phyloP scores from a whole-genome alignment of 2,113 vertebrate genomes.

The Hippoglossus stenolepis region DNA sequence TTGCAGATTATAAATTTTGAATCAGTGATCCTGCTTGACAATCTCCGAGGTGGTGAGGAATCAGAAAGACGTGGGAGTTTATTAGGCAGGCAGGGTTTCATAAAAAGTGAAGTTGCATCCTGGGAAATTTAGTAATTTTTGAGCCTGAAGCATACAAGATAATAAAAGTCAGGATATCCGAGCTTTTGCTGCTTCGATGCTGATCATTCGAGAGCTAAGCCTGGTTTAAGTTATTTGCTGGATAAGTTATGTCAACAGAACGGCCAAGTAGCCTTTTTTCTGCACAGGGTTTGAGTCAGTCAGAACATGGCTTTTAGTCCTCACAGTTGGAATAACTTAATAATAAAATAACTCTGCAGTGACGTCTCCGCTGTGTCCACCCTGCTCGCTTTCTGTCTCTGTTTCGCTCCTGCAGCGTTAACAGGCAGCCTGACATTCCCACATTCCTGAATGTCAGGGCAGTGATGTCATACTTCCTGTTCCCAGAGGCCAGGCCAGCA shows the following conservation, averaged over 20 bases:
- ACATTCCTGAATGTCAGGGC: slow-evolving; percentile 79
- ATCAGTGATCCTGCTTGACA: background rate
- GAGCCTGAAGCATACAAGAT: background rate
- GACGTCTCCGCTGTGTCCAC: slow-evolving; percentile 34
- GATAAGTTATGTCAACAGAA: background rate
- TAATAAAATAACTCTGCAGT: slow-evolving; percentile 4
- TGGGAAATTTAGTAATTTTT: background rate
- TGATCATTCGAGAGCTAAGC: background rate
- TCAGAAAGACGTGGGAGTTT: background rate
- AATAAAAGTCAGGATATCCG: background rate
- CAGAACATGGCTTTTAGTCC: slow-evolving; percentile 2
- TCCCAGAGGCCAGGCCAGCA: slow-evolving; percentile 64
- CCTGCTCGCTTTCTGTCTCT: slow-evolving; percentile 27
- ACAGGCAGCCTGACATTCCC: slow-evolving; percentile 73
- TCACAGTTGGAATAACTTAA: slow-evolving; percentile 15
- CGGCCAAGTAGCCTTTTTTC: background rate
- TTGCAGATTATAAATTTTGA: background rate
- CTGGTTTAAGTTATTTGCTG: background rate
- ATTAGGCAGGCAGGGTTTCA: background rate
- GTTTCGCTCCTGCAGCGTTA: slow-evolving; percentile 50
- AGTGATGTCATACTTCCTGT: slow-evolving; percentile 82
- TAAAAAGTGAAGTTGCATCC: background rate
- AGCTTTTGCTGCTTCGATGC: background rate
- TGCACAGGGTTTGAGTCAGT: background rate
- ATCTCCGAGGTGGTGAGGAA: background rate